phyloP scores from a whole-genome alignment of 35 echinoderm and acorn worm genomes.

The Apostichopus japonicus region DNA sequence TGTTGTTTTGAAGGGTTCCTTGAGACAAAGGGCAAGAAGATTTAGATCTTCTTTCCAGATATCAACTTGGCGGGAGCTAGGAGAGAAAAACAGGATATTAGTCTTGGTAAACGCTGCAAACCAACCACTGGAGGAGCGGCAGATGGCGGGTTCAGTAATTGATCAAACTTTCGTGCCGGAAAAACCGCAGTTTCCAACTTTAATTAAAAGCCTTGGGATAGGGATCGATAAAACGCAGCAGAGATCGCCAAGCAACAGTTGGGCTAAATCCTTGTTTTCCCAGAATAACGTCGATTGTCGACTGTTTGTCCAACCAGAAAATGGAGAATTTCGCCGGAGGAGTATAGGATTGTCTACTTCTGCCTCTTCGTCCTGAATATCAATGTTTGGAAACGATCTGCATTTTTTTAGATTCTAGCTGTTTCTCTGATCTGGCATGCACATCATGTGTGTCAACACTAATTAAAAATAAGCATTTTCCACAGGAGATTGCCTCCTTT shows the following conservation, averaged over 20 bases:
- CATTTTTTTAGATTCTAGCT: too few species aligned
- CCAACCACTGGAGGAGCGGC: neutral
- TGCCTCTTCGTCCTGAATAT: slow-evolving; percentile 3
- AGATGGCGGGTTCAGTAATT: neutral
- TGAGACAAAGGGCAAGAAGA: too few species aligned
- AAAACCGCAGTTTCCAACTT: neutral
- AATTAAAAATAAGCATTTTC: too few species aligned
- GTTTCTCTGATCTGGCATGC: too few species aligned
- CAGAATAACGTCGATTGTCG: neutral
- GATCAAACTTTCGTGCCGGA: neutral
- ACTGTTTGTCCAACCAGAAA: slow-evolving; percentile 42
- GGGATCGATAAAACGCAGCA: slow-evolving; percentile 27
- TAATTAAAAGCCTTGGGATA: slow-evolving; percentile 15
- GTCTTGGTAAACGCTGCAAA: neutral
- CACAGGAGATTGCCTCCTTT: too few species aligned
- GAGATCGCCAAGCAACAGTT: slow-evolving; percentile 32
- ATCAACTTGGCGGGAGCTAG: too few species aligned
- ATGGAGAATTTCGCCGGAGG: slow-evolving; percentile 25
- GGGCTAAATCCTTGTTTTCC: neutral
- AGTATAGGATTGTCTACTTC: neutral
- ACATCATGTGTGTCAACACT: too few species aligned
- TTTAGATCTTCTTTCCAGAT: too few species aligned
- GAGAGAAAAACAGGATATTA: slow-evolving; percentile 28
- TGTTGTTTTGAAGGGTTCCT: too few species aligned
- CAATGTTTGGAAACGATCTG: neutral